Base-by-base conservation (phyloP, 2,797 vertebrate species). In the Gouania willdenowi region DNA sequence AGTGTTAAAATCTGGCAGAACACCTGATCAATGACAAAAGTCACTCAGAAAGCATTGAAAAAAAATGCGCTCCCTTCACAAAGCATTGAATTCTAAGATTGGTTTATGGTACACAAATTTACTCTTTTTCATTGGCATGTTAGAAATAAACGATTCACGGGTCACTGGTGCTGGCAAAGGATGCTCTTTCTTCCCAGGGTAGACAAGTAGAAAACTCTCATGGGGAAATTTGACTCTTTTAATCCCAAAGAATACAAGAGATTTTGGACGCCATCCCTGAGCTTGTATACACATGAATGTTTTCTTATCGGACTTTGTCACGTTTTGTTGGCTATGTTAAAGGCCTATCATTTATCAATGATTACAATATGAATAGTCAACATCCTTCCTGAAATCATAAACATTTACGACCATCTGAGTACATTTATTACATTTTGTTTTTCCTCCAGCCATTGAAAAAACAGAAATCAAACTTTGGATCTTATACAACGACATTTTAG, bases 1-100 rank as follows among this genome's bases (percentile, higher is more conserved):
- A 65, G 64, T 69, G 63, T 80, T 68, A 49, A 65, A 49, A 75
- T 38, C 42, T 77, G 71, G 69, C 63, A 79, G 50, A 67, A 56
- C 39, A 43, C 49, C 71, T 52, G 58, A 80, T 76, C 69, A 39
- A 43, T 34, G 23, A 10, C 51, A 62, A 75, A 70, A 14, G 14
- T 14, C 3, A 14, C 13, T 14, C 13, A 14, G 2, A 14, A 14
- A 14, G 13, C n/a, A n/a, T n/a, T n/a, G n/a, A n/a, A n/a, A n/a
- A n/a, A n/a, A n/a, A n/a, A n/a, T n/a, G n/a, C 13, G 3, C 14
- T 13, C 13, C 13, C 13, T 58, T 49, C 4, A 46, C 24, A 66
- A 41, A 38, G 29, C 50, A 40, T 53, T 37, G 66, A 22, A 67
- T 58, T 58, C 55, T 15, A 24, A 34, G 55, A 66, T 75, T 56